Conservation (phyloP, 1,140 invertebrate genomes). For the Cotesia chilonis region DNA sequence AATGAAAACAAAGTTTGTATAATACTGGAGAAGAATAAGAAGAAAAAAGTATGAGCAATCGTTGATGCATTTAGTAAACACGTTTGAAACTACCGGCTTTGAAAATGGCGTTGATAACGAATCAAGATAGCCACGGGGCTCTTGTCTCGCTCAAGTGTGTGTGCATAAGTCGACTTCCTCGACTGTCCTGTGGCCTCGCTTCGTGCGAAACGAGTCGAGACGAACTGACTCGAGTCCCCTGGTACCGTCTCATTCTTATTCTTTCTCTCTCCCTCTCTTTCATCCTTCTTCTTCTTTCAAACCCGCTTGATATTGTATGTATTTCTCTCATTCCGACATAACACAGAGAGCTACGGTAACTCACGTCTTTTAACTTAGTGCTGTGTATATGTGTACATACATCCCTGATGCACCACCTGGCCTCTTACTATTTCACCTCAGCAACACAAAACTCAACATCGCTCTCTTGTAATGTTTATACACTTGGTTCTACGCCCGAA, state of each 20-base stretch:
- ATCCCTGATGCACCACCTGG: constrained; percentile 8
- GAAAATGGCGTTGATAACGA: constrained; percentile 23
- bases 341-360: not conserved
- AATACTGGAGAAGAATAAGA: not conserved
- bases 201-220: constrained; percentile 37
- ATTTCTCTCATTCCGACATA: too few species aligned
- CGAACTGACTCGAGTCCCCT: constrained; percentile 21
- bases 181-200: constrained; percentile 24
- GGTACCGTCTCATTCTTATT: not conserved
- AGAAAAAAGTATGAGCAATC: not conserved
- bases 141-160: constrained; percentile 19
- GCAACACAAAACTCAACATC: not conserved
- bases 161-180: constrained; percentile 30
- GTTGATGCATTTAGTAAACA: constrained; percentile 25
- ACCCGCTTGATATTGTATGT: not conserved
- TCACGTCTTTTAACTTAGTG: not conserved
- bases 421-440: constrained; percentile 1
- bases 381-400: not conserved
- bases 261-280: not conserved
- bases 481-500: too few species aligned
- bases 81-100: constrained; percentile 25
- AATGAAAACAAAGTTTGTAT: not conserved
- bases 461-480: too few species aligned
- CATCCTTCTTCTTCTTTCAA: not conserved
- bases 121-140: constrained; percentile 31